A percentile compares a stretch with the other conserved stretches of the same genome.
These are phyloP conservation scores for Mycetomoellerius zeteki DNA, from an alignment of 1,140 invertebrate species.

Conservation along the genomic window DNA sequence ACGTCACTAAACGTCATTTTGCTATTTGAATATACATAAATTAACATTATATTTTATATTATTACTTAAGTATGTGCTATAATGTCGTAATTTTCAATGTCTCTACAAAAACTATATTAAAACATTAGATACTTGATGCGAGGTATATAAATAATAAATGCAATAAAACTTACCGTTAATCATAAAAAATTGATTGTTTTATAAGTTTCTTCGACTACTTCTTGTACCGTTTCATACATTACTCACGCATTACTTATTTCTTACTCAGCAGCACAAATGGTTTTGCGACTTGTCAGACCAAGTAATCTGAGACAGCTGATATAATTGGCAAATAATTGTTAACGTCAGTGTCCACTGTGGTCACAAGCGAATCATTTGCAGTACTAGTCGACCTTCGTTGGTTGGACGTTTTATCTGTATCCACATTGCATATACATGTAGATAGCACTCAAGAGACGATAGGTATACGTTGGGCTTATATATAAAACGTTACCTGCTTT, in stretches of 20 bases:
- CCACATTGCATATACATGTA: slow-evolving; percentile 17
- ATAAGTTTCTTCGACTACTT: neutral
- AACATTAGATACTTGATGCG: neutral
- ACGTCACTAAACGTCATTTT: no score
- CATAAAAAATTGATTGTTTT: neutral
- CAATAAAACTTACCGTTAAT: slow-evolving; percentile 1
- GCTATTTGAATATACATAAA: neutral
- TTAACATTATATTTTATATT: neutral
- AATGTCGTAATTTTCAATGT: neutral
- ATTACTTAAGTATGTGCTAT: neutral
- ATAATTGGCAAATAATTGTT: slow-evolving; percentile 36
- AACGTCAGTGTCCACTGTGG: neutral
- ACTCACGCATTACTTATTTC: neutral
- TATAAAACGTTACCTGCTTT: neutral
- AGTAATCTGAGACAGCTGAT: neutral
- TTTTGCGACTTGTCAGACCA: neutral
- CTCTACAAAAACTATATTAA: neutral
- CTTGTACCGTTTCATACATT: neutral
- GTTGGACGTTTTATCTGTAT: slow-evolving; percentile 16
- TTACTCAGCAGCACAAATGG: neutral
- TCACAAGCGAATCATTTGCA: neutral
- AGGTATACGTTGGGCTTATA: neutral
- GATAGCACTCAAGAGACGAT: neutral
- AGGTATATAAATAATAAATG: neutral
- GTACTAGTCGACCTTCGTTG: slow-evolving; percentile 13